A percentile compares a stretch with the other conserved stretches of the same genome.
Evolutionary conservation across 2,888 invertebrate species (phyloP).

Genomic region (Archips xylosteana): DNA sequence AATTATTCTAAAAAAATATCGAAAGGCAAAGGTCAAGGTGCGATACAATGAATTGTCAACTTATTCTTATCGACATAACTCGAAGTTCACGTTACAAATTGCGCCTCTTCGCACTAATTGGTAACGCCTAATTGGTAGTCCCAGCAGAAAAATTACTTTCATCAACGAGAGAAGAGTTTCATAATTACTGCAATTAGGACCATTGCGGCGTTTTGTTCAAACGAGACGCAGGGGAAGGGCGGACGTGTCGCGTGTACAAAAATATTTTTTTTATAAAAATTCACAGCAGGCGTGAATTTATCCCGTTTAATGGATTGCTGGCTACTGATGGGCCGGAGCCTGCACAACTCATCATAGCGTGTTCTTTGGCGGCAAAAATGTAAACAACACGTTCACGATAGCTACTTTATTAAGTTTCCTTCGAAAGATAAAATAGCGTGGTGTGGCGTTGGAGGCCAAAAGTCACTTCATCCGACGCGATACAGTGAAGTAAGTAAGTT

Average conservation of each 20-base stretch:
- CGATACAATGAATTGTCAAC: constrained; percentile 21
- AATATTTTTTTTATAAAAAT: constrained; percentile 63
- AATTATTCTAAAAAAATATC: neutral
- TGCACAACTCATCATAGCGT: neutral
- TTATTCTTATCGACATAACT: constrained; percentile 59
- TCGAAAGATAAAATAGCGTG: neutral
- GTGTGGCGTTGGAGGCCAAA: constrained; percentile 1
- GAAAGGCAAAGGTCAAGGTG: constrained; percentile 2
- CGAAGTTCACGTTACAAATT: constrained; percentile 72
- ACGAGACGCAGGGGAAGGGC: constrained; percentile 61
- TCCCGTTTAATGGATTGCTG: constrained; percentile 20
- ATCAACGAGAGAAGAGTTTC: constrained; percentile 81
- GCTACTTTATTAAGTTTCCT: neutral
- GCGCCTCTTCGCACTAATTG: constrained; percentile 70
- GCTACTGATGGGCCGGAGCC: neutral
- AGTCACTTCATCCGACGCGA: neutral
- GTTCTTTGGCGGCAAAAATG: neutral
- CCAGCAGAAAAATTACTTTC: constrained; percentile 81
- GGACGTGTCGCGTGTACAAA: constrained; percentile 77
- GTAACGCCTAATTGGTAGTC: constrained; percentile 79
- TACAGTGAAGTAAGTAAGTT: constrained; percentile 6
- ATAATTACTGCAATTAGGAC: constrained; percentile 79
- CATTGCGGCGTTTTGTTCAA: constrained; percentile 71
- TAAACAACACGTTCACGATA: neutral
- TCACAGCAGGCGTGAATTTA: constrained; percentile 45